Conservation (phyloP, 2,113 vertebrate species). For the Takifugu flavidus region DNA sequence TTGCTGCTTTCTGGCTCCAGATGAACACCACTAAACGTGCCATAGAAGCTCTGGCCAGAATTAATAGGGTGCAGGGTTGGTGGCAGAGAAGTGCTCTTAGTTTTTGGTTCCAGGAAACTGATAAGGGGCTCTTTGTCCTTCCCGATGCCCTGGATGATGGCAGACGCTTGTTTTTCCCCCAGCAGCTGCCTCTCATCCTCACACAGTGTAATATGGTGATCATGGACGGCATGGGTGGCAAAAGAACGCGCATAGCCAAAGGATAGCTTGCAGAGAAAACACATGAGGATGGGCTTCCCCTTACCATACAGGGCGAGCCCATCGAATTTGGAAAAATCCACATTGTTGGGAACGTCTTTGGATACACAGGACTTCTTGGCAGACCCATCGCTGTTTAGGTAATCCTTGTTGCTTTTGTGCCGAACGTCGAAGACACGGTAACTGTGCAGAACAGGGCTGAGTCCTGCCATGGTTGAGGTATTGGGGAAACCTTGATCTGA, state of each 20-base stretch:
- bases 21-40: conserved; percentile 97
- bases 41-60: conserved; percentile 97
- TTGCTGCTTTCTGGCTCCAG: conserved; percentile 84
- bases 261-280: conserved; percentile 99
- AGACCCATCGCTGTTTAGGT: conserved; percentile 99
- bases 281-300: conserved; percentile 99
- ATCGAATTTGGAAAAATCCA: conserved; percentile 99
- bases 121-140: conserved; percentile 99
- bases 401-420: conserved; percentile 99
- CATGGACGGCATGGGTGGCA: conserved; percentile 96
- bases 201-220: conserved; percentile 97
- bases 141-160: conserved; percentile 99
- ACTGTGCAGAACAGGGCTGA: conserved; percentile 99
- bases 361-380: conserved; percentile 99
- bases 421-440: conserved; percentile 99
- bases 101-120: conserved; percentile 99
- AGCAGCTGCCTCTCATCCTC: conserved; percentile 96
- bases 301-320: conserved; percentile 97
- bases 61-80: conserved; percentile 88
- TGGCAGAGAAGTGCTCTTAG: conserved; percentile 89
- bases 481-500: conserved; percentile 97
- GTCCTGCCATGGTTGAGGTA: conserved; percentile 98
- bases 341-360: conserved; percentile 99
- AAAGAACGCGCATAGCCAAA: conserved; percentile 97
- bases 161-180: conserved; percentile 97